A percentile compares a stretch with the other conserved stretches of the same genome.
These are phyloP conservation scores for Aplodontia rufa DNA, from an alignment of 2,113 vertebrate species.

Conservation along the genomic window DNA sequence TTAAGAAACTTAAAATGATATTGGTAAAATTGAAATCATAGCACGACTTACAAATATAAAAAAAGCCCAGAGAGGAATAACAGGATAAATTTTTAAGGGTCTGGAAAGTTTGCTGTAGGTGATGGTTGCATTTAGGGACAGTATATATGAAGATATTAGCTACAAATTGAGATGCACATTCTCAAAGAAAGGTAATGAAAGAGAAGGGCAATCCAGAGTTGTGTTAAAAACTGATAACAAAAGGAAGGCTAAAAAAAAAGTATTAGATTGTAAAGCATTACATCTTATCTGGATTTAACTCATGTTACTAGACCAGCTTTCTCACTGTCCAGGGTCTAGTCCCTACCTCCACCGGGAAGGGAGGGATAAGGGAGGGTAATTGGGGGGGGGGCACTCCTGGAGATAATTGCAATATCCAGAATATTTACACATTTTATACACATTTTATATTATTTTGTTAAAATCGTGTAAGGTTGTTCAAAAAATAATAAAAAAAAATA, in stretches of 20 bases:
- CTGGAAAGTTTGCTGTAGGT: not conserved
- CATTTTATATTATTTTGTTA: no score
- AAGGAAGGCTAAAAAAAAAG: not conserved
- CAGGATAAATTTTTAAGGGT: not conserved
- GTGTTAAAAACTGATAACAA: not conserved
- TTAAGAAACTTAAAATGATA: not conserved
- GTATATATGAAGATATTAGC: not conserved
- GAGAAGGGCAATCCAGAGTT: not conserved
- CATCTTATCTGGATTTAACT: no score
- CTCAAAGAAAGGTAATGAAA: not conserved
- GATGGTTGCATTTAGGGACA: not conserved
- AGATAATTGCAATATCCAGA: no score
- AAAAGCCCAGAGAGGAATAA: not conserved
- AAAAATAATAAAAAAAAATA: no score
- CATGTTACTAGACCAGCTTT: no score
- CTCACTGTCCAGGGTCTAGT: no score
- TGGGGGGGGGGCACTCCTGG: no score
- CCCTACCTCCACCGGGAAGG: no score
- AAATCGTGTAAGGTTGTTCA: no score
- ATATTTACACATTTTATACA: no score
- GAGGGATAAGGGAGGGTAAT: no score
- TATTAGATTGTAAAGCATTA: no score
- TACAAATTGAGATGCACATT: not conserved
- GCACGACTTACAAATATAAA: not conserved
- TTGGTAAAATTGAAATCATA: not conserved